phyloP scores from a whole-genome alignment of 2,888 invertebrate species.

The Norana najaformis region DNA sequence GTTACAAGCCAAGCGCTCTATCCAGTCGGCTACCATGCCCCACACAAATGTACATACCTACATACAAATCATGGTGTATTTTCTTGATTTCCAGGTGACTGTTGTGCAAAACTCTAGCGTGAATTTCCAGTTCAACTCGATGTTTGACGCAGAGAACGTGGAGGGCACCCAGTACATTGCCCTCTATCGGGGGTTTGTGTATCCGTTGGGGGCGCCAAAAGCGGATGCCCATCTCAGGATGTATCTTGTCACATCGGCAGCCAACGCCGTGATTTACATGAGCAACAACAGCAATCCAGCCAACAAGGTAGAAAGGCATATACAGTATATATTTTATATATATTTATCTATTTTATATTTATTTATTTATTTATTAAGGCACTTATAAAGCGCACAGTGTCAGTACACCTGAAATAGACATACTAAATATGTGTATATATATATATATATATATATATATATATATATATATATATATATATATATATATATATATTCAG shows the following conservation, averaged over 20 bases:
- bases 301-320: not conserved
- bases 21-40: too few species aligned
- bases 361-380: too few species aligned
- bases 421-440: too few species aligned
- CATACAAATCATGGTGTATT: not conserved
- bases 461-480: too few species aligned
- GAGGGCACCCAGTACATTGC: slow-evolving; percentile 37
- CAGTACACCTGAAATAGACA: too few species aligned
- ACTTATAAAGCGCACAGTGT: too few species aligned
- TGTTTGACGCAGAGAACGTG: slow-evolving; percentile 56
- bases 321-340: too few species aligned
- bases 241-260: slow-evolving; percentile 43
- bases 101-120: slow-evolving; percentile 83
- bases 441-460: too few species aligned
- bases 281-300: slow-evolving; percentile 46
- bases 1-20: too few species aligned
- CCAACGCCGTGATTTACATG: slow-evolving; percentile 47
- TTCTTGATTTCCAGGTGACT: slow-evolving; percentile 65
- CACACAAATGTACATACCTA: too few species aligned
- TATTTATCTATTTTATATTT: too few species aligned
- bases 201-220: slow-evolving; percentile 68
- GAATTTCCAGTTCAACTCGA: slow-evolving; percentile 74
- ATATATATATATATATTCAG: too few species aligned
- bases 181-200: slow-evolving; percentile 74
- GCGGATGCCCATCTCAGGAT: slow-evolving; percentile 45